Conservation (phyloP, 1,140 invertebrate species). For the Eueides isabella region DNA sequence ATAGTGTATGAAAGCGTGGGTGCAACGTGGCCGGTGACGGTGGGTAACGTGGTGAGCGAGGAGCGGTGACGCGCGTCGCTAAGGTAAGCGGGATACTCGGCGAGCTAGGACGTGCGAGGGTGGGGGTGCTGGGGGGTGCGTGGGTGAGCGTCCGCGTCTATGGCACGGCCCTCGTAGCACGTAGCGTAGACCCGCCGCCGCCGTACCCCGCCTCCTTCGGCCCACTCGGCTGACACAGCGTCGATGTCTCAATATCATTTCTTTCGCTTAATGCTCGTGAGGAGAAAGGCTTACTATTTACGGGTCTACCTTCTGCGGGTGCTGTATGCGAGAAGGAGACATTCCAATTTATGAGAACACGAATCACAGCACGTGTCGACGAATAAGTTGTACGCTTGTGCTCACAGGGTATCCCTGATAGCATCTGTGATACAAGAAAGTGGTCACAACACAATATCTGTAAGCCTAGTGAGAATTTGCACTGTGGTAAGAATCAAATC, state of each 20-base stretch:
- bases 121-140: slow-evolving; percentile 34
- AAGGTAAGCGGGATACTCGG: slow-evolving; percentile 24
- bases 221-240: slow-evolving; percentile 84
- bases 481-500: slow-evolving; percentile 71
- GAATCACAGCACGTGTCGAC: slow-evolving; percentile 78
- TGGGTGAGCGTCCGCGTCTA: slow-evolving; percentile 67
- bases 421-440: slow-evolving; percentile 80
- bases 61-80: slow-evolving; percentile 22
- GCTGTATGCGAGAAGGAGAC: slow-evolving; percentile 91
- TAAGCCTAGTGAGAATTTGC: slow-evolving; percentile 79
- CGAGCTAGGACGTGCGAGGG: slow-evolving; percentile 21
- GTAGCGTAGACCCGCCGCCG: slow-evolving; percentile 81
- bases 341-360: slow-evolving; percentile 85
- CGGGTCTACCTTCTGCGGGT: slow-evolving; percentile 87
- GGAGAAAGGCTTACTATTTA: slow-evolving; percentile 77
- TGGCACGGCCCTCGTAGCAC: slow-evolving; percentile 74
- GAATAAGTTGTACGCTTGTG: slow-evolving; percentile 73
- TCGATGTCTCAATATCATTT: slow-evolving; percentile 82
- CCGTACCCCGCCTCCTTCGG: slow-evolving; percentile 82
- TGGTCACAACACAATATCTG: slow-evolving; percentile 78
- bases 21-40: slow-evolving; percentile 15
- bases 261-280: slow-evolving; percentile 74
- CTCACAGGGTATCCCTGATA: slow-evolving; percentile 78
- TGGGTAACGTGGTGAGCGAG: not conserved
- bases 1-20: slow-evolving; percentile 18